phyloP scores from a whole-genome alignment of 64 coral and sea anemone genomes.

The Montipora foliosa region DNA sequence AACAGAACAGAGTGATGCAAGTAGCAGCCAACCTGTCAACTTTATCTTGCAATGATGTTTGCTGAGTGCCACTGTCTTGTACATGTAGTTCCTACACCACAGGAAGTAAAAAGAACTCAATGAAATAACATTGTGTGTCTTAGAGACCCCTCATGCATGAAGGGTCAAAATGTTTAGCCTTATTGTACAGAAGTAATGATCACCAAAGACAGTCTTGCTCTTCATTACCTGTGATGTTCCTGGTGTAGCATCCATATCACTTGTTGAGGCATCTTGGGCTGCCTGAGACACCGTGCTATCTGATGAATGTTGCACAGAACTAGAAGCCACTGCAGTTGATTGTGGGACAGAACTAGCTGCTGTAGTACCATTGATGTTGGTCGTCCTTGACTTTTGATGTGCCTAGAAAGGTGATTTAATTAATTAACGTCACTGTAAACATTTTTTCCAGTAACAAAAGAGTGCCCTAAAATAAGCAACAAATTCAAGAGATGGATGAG shows the following conservation, averaged over 20 bases:
- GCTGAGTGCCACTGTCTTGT: neutral
- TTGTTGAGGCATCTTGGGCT: neutral
- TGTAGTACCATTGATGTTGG: neutral
- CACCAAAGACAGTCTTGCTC: too few relatives aligned
- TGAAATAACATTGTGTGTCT: too few relatives aligned
- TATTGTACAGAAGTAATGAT: too few relatives aligned
- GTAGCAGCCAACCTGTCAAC: neutral
- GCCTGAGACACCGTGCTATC: neutral
- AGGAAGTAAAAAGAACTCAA: neutral
- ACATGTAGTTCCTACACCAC: neutral
- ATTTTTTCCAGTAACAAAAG: too few relatives aligned
- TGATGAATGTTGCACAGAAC: neutral
- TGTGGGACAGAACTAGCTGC: neutral
- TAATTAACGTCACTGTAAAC: too few relatives aligned
- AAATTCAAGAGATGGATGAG: too few relatives aligned
- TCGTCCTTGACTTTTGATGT: neutral
- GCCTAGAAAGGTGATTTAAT: neutral
- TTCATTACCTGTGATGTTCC: constrained; percentile 7
- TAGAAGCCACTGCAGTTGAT: neutral
- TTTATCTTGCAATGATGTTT: constrained; percentile 5
- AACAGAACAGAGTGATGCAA: neutral
- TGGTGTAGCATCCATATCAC: neutral
- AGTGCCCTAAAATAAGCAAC: too few relatives aligned
- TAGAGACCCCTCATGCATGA: too few relatives aligned
- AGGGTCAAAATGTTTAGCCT: too few relatives aligned